Evolutionary conservation across 2,113 vertebrate species (phyloP).

Genomic region (Xenopus laevis): DNA sequence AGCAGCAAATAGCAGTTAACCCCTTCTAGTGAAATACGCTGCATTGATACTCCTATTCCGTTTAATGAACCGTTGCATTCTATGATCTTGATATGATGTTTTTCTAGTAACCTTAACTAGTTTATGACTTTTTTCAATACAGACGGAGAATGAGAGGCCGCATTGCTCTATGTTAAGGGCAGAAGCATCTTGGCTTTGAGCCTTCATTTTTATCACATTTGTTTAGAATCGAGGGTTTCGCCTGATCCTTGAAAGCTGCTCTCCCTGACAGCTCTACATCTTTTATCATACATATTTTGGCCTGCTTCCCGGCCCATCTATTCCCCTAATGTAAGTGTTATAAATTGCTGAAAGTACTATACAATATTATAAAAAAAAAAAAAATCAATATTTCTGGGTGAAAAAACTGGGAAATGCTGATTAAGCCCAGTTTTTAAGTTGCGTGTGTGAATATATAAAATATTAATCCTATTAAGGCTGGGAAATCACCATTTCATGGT

Average conservation of each 20-base stretch:
- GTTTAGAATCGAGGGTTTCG: conserved; percentile 56
- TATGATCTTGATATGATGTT: too few species aligned
- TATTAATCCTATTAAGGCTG: too few species aligned
- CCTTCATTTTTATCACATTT: conserved; percentile 44
- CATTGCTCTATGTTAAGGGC: conserved; percentile 20
- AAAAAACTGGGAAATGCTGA: conserved; percentile 71
- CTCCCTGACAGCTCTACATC: conserved; percentile 63
- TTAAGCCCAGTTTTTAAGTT: conserved; percentile 53
- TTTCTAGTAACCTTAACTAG: too few species aligned
- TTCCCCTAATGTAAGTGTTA: conserved; percentile 74
- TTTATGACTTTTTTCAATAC: too few species aligned
- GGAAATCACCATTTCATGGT: neutral
- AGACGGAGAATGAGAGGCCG: neutral
- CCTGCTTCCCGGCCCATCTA: conserved; percentile 67
- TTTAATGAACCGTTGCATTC: too few species aligned
- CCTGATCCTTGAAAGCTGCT: conserved; percentile 59
- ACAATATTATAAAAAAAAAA: conserved; percentile 70
- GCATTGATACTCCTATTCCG: too few species aligned
- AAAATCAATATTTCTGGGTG: conserved; percentile 74
- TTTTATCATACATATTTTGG: conserved; percentile 64
- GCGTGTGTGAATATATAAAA: too few species aligned
- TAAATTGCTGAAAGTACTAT: conserved; percentile 71
- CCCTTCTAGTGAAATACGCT: neutral
- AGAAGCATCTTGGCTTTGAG: conserved; percentile 28
- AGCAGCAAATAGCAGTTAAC: conserved; percentile 16